Conservation (phyloP, 1,140 invertebrate genomes). For the Matsumurasca onukii region DNA sequence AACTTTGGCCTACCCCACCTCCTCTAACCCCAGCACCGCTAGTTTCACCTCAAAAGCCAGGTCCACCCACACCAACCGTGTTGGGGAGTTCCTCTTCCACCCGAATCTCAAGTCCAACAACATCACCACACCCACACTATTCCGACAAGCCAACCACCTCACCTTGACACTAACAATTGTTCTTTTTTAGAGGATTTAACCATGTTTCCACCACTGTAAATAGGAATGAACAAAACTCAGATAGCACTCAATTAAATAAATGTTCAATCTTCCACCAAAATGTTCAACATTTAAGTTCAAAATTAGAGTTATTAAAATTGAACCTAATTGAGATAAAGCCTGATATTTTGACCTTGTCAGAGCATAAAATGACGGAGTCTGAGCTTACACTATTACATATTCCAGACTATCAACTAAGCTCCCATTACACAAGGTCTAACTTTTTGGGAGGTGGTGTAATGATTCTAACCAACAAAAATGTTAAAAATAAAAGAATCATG, state of each 20-base stretch:
- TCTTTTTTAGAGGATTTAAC: neutral
- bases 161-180: neutral
- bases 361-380: slow-evolving; percentile 12
- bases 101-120: too few species aligned
- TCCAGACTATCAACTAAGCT: slow-evolving; percentile 6
- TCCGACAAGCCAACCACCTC: too few species aligned
- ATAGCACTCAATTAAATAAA: neutral
- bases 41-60: too few species aligned
- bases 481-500: slow-evolving; percentile 2
- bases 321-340: slow-evolving; percentile 9
- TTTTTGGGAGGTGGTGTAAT: slow-evolving; percentile 12
- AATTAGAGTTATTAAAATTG: slow-evolving; percentile 12
- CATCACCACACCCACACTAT: too few species aligned
- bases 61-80: too few species aligned
- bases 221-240: neutral
- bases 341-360: slow-evolving; percentile 3
- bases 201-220: neutral
- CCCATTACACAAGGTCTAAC: slow-evolving; percentile 4
- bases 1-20: too few species aligned
- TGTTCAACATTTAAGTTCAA: slow-evolving; percentile 14
- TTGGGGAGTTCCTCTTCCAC: too few species aligned
- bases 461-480: slow-evolving; percentile 7
- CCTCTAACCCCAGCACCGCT: too few species aligned
- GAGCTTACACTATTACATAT: slow-evolving; percentile 10
- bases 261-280: slow-evolving; percentile 22